Conservation (phyloP, 2,113 vertebrate species). For the Thryonomys swinderianus region DNA sequence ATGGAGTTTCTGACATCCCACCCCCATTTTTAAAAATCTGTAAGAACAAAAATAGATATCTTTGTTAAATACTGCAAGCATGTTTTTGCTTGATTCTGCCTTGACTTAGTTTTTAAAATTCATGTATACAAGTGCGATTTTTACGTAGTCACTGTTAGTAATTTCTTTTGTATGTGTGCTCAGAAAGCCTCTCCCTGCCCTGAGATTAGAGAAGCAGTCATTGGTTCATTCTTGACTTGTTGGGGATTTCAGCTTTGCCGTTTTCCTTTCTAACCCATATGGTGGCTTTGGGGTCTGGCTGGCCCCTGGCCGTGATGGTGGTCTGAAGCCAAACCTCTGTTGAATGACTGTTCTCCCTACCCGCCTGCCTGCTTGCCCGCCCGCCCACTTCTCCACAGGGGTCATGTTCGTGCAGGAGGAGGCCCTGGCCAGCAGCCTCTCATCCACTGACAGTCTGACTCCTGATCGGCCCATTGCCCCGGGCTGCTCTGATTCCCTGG, state of each 20-base stretch:
- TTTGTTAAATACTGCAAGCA: neutral
- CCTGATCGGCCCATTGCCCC: slow-evolving; percentile 88
- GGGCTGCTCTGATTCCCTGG: slow-evolving; percentile 86
- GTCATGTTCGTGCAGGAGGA: slow-evolving; percentile 85
- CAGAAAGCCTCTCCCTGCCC: slow-evolving; percentile 6
- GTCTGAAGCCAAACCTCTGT: neutral
- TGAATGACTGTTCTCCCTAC: slow-evolving; percentile 70
- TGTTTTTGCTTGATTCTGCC: slow-evolving; percentile 15
- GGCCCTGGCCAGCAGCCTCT: slow-evolving; percentile 88
- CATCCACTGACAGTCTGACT: slow-evolving; percentile 86
- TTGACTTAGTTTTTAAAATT: neutral
- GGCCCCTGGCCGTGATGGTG: neutral
- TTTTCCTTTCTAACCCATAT: neutral
- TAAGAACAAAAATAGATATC: neutral
- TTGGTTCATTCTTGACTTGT: neutral
- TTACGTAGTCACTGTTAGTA: neutral
- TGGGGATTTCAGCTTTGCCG: slow-evolving; percentile 14
- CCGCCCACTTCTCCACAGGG: slow-evolving; percentile 70
- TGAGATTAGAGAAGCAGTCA: neutral
- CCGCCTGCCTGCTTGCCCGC: slow-evolving; percentile 56
- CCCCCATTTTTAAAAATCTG: neutral
- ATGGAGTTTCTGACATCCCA: neutral
- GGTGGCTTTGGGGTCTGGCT: slow-evolving; percentile 39
- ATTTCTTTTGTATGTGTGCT: slow-evolving; percentile 18
- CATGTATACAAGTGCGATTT: neutral